A percentile compares a stretch with the other conserved stretches of the same genome.
phyloP scores from a whole-genome alignment of 2,888 invertebrate genomes.

The Flexamia atlantica region DNA sequence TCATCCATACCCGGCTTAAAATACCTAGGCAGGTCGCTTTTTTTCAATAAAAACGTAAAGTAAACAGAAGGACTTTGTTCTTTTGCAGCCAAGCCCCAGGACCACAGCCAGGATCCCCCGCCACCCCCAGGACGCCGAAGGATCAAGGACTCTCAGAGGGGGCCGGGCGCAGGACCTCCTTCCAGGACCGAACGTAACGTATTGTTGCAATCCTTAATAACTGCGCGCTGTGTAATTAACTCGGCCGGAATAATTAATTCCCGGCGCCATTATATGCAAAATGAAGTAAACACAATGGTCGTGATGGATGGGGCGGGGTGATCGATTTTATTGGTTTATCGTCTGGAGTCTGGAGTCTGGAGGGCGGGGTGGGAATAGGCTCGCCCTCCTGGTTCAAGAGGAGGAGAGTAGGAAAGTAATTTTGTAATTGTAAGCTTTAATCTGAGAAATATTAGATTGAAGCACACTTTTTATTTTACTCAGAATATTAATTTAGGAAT shows the following conservation, averaged over 20 bases:
- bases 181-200: constrained; percentile 17
- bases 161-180: constrained; percentile 21
- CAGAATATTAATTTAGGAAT: no score
- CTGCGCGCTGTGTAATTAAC: constrained; percentile 40
- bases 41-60: no score
- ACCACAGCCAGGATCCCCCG: no score
- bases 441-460: no score
- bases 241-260: constrained; percentile 49
- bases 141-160: background rate
- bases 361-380: constrained; percentile 47
- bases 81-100: no score
- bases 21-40: background rate
- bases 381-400: no score
- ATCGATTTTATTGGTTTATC: constrained; percentile 58
- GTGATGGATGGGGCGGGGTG: constrained; percentile 29
- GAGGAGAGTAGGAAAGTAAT: no score
- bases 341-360: background rate
- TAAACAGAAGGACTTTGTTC: no score
- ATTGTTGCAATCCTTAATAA: constrained; percentile 57
- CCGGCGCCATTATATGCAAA: constrained; percentile 60
- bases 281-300: constrained; percentile 58
- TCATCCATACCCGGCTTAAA: no score
- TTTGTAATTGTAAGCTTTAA: no score
- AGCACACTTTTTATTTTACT: no score
- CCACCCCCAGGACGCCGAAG: no score